A percentile compares a stretch with the other conserved stretches of the same genome.
These are phyloP conservation scores for Tiliacea citrago DNA, from an alignment of 2,888 invertebrate species.

Conservation along the genomic window DNA sequence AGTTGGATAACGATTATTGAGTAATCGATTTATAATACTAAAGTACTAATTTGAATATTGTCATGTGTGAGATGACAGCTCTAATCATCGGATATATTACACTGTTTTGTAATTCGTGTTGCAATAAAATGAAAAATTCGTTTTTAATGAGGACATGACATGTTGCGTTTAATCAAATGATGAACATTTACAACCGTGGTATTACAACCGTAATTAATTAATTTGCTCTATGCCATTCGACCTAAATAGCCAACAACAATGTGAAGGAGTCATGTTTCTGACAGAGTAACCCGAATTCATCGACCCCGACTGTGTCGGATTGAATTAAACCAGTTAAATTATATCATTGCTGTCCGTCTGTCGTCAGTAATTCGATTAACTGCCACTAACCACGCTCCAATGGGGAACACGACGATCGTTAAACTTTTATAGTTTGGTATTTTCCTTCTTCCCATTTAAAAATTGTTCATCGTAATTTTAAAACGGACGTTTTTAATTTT, in stretches of 20 bases:
- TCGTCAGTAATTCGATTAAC: constrained; percentile 86
- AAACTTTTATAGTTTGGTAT: constrained; percentile 73
- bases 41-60: constrained; percentile 64
- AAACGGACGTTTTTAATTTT: constrained; percentile 59
- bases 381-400: constrained; percentile 77
- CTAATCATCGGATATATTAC: constrained; percentile 67
- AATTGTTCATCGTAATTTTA: constrained; percentile 60
- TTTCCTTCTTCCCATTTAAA: constrained; percentile 65
- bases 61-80: constrained; percentile 69
- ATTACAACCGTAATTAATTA: constrained; percentile 49
- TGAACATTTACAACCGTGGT: constrained; percentile 29
- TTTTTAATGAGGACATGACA: constrained; percentile 43
- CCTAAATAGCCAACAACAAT: constrained; percentile 76
- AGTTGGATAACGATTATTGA: constrained; percentile 85
- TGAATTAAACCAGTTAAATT: constrained; percentile 89
- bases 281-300: constrained; percentile 84
- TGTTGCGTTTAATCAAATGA: constrained; percentile 50
- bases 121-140: constrained; percentile 45
- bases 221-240: constrained; percentile 67
- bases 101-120: constrained; percentile 36
- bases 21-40: constrained; percentile 80
- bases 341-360: constrained; percentile 86
- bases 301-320: constrained; percentile 86
- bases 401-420: constrained; percentile 73
- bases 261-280: constrained; percentile 73